Evolutionary conservation across 1,140 invertebrate genomes (phyloP).

Genomic region (Rhopalosiphum maidis): DNA sequence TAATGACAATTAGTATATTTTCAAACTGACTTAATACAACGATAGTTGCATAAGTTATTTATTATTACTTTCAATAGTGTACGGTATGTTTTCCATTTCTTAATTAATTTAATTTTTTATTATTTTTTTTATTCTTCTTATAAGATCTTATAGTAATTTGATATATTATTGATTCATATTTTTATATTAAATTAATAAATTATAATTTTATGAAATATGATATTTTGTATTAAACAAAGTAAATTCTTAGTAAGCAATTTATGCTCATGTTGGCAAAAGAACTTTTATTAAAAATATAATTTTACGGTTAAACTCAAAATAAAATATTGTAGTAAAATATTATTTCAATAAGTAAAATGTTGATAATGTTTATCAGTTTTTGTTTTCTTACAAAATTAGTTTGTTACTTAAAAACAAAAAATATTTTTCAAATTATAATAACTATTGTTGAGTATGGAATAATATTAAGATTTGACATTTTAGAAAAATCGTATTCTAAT

Average conservation of each 20-base stretch:
- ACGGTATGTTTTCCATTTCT: neutral
- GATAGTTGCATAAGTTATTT: neutral
- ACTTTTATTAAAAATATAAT: neutral
- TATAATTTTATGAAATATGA: neutral
- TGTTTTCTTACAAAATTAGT: neutral
- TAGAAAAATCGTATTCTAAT: no score
- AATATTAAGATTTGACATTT: no score
- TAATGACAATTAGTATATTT: neutral
- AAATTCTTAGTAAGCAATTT: neutral
- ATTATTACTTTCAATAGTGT: neutral
- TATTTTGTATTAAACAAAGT: neutral
- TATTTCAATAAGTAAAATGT: no score
- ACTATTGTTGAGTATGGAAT: no score
- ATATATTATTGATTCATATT: neutral
- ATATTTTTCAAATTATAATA: no score
- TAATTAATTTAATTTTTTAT: neutral
- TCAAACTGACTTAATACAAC: neutral
- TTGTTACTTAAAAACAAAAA: no score
- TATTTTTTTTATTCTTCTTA: neutral
- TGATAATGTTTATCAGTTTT: neutral
- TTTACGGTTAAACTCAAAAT: neutral
- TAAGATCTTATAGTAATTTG: neutral
- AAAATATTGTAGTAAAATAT: neutral
- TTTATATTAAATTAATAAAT: neutral
- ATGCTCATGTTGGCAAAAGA: neutral